Evolutionary conservation across 2,888 invertebrate genomes (phyloP).

Genomic region (Cerastis rubricosa): DNA sequence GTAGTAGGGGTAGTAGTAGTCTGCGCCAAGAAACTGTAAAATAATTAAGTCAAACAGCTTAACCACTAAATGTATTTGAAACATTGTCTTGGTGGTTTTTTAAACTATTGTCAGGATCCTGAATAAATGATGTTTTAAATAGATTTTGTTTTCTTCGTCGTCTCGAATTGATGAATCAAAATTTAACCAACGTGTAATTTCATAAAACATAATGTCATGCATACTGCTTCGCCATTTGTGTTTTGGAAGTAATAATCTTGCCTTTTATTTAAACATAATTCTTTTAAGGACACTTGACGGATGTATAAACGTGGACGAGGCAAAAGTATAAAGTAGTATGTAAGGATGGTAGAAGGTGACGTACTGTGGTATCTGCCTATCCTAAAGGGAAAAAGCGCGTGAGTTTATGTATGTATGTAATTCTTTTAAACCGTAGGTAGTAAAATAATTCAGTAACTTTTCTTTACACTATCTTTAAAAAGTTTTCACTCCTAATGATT

Average conservation of each 20-base stretch:
- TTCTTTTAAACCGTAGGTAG: background rate
- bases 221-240: background rate
- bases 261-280: background rate
- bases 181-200: background rate
- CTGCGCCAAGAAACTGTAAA: background rate
- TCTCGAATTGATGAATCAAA: background rate
- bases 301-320: background rate
- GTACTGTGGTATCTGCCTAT: background rate
- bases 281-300: background rate
- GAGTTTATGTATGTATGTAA: background rate
- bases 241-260: background rate
- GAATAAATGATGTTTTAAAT: background rate
- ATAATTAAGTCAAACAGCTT: background rate
- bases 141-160: background rate
- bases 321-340: background rate
- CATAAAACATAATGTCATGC: background rate
- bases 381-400: background rate
- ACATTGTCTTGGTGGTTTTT: background rate
- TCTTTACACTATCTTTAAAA: conserved; percentile 12
- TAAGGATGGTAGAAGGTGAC: background rate
- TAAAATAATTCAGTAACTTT: background rate
- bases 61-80: background rate
- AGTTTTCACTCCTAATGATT: conserved; percentile 1
- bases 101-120: background rate
- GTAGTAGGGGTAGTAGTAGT: too few species aligned